Evolutionary conservation across 2,797 vertebrate genomes (phyloP), one percentile per base, ranked within the genome.

Genomic region (Syngnathus acus): DNA sequence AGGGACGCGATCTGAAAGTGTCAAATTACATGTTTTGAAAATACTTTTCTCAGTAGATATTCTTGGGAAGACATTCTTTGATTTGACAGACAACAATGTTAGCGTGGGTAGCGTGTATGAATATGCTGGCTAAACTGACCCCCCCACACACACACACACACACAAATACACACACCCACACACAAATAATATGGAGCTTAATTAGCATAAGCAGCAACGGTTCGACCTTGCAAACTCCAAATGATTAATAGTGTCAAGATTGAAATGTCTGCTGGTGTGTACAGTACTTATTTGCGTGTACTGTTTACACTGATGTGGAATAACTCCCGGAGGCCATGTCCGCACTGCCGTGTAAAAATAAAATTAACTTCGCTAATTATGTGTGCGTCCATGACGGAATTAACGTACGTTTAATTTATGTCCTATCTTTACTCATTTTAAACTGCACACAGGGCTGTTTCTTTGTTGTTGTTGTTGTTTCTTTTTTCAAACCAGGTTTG

Each of bases 191-290:
- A 53, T 37, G 23, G 16, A 64, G 26, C 26, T 2, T 48, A 53
- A 65, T 65, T 53, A 65, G 32, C 63, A 51, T 39, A 50, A 21
- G 43, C 19, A 5, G 63, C 63, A 51, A 39, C 32, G 7, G 17
- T 51, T 54, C 39, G 47, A 53, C 63, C 47, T 51, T 53, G 10
- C 48, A 39, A 65, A 21, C 48, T 40, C 38, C 43, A 6, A 62
- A 62, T 23, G 40, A 62, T n/a, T 40, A 62, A 26, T 45, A 62
- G 60, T 16, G 40, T 62, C 42, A 45, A 45, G 39, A 62, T 62
- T 43, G 43, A 62, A 62, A 45, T 62, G 60, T 62, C 40, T 45
- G 60, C 40, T 45, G 40, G 60, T 45, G 21, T 45, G 45, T 45
- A 32, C 26, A 32, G 26, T 32, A 45, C 45, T 23, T 26, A 45